Conservation (phyloP, 2,113 vertebrate genomes). For the Pteronura brasiliensis region DNA sequence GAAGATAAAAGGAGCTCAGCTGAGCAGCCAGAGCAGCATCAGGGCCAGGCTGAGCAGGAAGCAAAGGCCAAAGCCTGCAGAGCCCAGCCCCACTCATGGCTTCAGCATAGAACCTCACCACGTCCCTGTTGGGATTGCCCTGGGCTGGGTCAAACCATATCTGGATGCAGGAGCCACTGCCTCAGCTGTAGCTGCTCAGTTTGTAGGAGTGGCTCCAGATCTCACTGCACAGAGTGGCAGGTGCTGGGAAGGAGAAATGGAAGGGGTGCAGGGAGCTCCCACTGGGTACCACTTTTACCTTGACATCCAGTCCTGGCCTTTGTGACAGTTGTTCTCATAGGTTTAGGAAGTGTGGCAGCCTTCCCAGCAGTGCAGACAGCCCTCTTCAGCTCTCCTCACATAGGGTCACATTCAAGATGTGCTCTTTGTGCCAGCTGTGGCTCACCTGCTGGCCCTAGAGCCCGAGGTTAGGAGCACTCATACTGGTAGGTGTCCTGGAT, state of each 20-base stretch:
- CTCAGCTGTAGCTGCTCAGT: conserved; percentile 77
- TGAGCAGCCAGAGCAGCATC: background rate
- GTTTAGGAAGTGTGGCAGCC: conserved; percentile 88
- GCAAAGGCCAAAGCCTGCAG: background rate
- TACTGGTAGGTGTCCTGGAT: conserved; percentile 95
- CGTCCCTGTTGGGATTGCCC: conserved; percentile 84
- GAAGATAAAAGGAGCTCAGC: background rate
- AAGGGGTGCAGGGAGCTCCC: conserved; percentile 82
- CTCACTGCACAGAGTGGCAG: conserved; percentile 89
- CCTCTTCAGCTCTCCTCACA: conserved; percentile 89
- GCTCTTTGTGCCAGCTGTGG: conserved; percentile 87
- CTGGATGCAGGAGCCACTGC: conserved; percentile 91
- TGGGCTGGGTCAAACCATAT: conserved; percentile 87
- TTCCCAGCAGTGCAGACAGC: conserved; percentile 90
- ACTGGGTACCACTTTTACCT: conserved; percentile 87
- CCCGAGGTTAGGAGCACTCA: conserved; percentile 95
- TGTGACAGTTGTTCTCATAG: conserved; percentile 91
- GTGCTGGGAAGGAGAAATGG: conserved; percentile 80
- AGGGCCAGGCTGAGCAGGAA: background rate
- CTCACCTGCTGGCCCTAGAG: conserved; percentile 89
- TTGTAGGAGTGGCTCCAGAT: conserved; percentile 92
- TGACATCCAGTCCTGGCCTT: conserved; percentile 91
- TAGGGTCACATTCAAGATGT: conserved; percentile 88
- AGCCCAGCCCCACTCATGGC: conserved; percentile 14
- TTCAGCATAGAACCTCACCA: conserved; percentile 84